Conservation (phyloP, 2,888 invertebrate species). For the Deilephila porcellus region DNA sequence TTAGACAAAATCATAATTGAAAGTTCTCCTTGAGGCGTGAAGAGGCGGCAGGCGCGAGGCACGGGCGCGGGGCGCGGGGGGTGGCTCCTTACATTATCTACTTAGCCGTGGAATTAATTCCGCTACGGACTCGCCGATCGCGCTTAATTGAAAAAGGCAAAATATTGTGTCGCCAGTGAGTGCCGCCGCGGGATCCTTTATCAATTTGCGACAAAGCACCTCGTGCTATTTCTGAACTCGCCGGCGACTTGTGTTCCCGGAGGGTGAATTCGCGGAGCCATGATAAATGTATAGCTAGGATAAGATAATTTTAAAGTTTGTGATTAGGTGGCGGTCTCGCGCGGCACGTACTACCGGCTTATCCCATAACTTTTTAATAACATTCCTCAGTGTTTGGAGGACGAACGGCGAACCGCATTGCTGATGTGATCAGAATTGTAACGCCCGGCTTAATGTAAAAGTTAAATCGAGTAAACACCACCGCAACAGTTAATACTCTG, state of each 20-base stretch:
- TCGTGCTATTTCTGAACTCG: slow-evolving; percentile 22
- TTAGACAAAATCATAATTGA: slow-evolving; percentile 85
- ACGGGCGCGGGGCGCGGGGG: slow-evolving; percentile 40
- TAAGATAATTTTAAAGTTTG: slow-evolving; percentile 79
- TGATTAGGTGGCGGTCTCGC: slow-evolving; percentile 63
- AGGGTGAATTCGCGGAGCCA: neutral
- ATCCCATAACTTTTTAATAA: slow-evolving; percentile 83
- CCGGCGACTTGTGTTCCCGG: neutral
- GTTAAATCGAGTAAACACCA: slow-evolving; percentile 63
- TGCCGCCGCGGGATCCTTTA: slow-evolving; percentile 42
- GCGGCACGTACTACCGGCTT: slow-evolving; percentile 71
- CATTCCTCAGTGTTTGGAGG: slow-evolving; percentile 75
- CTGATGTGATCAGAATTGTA: slow-evolving; percentile 73
- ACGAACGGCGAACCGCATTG: slow-evolving; percentile 70
- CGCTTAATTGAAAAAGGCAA: slow-evolving; percentile 74
- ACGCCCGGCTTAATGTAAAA: slow-evolving; percentile 65
- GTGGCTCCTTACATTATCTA: slow-evolving; percentile 80
- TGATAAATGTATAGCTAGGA: slow-evolving; percentile 39
- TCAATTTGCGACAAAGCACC: slow-evolving; percentile 37
- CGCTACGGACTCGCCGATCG: slow-evolving; percentile 63
- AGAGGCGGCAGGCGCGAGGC: slow-evolving; percentile 65
- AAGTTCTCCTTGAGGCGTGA: slow-evolving; percentile 84
- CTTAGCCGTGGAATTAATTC: slow-evolving; percentile 82
- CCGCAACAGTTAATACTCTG: too few relatives aligned
- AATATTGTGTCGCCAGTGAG: slow-evolving; percentile 64